Percentiles rank a stretch among this genome's conserved stretches.
Evolutionary conservation across 2,113 vertebrate genomes (phyloP).

Genomic region (Alces alces): DNA sequence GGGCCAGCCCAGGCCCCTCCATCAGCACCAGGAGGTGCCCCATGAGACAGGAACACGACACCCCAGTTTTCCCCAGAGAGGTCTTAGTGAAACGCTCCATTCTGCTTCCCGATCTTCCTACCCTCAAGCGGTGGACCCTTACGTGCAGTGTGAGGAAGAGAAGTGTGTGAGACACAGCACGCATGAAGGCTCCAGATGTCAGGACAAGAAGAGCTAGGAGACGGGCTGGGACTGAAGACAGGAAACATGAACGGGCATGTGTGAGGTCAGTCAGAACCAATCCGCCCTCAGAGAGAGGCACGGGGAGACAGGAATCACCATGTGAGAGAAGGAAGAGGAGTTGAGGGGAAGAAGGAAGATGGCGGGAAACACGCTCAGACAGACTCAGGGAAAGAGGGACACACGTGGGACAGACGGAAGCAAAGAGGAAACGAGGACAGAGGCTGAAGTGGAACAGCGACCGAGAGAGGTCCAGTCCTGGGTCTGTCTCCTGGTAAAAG

Average conservation of each 20-base stretch:
- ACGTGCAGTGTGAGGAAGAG: not conserved
- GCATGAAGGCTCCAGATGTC: not conserved
- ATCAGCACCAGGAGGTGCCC: not conserved
- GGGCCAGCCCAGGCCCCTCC: fast-evolving
- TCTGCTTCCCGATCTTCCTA: not conserved
- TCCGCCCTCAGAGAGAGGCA: not conserved
- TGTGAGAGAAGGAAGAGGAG: not conserved
- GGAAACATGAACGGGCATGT: not conserved
- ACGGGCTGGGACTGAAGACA: not conserved
- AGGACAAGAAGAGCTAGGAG: not conserved
- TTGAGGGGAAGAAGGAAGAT: not conserved
- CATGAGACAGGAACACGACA: not conserved
- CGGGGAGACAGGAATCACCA: fast-evolving
- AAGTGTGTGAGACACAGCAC: not conserved
- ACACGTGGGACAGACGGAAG: too few relatives aligned
- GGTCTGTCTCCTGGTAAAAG: too few relatives aligned
- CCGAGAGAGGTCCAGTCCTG: too few relatives aligned
- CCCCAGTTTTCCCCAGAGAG: not conserved
- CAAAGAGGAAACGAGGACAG: too few relatives aligned
- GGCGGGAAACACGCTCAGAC: not conserved
- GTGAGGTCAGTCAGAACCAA: not conserved
- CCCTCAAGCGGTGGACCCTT: not conserved
- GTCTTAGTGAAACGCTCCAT: not conserved
- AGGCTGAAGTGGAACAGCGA: too few relatives aligned
- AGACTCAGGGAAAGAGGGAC: too few relatives aligned